Percentiles rank a stretch among this genome's conserved stretches.
These are phyloP conservation scores for Cathartes aura DNA, from an alignment of 2,113 vertebrate species.

Conservation along the genomic window DNA sequence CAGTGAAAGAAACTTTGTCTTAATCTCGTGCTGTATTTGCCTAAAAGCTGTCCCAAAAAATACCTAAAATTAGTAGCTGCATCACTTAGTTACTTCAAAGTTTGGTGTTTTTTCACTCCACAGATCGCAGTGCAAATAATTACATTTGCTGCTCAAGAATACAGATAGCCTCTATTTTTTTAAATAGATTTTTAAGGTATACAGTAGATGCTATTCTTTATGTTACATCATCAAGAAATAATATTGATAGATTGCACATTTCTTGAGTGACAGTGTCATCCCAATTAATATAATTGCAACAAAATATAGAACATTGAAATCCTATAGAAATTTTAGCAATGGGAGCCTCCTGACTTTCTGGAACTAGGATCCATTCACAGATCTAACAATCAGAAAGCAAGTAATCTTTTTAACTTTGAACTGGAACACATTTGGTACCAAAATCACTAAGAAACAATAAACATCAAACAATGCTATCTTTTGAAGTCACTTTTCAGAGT, in stretches of 20 bases:
- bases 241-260: neutral
- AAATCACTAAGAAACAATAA: constrained; percentile 27
- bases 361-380: neutral
- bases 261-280: neutral
- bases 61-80: neutral
- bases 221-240: neutral
- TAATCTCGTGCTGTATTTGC: neutral
- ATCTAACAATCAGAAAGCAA: neutral
- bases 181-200: neutral
- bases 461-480: neutral
- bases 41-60: neutral
- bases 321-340: neutral
- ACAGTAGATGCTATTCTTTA: neutral
- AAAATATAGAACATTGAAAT: neutral
- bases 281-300: neutral
- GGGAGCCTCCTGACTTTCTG: neutral
- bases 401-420: neutral
- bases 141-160: neutral
- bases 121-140: neutral
- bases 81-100: neutral
- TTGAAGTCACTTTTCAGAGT: constrained; percentile 25
- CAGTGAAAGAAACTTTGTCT: neutral
- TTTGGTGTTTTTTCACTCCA: neutral
- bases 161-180: neutral
- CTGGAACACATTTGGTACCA: neutral